Percentiles rank a stretch among this genome's conserved stretches.
Evolutionary conservation across 2,888 invertebrate species (phyloP).

Genomic region (Agrotis clavis): DNA sequence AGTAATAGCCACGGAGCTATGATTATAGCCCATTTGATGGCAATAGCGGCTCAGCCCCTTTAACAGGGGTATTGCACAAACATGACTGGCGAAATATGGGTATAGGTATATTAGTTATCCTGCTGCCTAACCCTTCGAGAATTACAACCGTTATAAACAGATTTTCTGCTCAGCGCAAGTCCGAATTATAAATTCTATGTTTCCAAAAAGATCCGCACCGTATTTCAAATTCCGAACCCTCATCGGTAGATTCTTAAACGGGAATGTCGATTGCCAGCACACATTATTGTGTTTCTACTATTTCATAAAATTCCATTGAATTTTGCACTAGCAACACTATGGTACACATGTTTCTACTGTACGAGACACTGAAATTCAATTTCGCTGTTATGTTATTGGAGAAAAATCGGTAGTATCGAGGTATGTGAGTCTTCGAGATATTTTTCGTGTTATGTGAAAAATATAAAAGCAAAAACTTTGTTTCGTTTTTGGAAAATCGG

Average conservation of each 20-base stretch:
- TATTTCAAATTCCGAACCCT: slow-evolving; percentile 68
- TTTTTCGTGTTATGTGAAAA: slow-evolving; percentile 18
- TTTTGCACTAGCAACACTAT: slow-evolving; percentile 26
- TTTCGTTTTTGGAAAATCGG: background rate
- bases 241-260: slow-evolving; percentile 69
- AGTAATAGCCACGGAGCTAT: no score
- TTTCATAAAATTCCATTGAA: slow-evolving; percentile 52
- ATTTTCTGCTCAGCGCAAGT: background rate
- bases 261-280: slow-evolving; percentile 59
- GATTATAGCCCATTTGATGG: no score
- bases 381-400: slow-evolving; percentile 37
- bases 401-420: slow-evolving; percentile 3
- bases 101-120: no score
- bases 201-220: slow-evolving; percentile 40
- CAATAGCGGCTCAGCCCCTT: no score
- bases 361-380: slow-evolving; percentile 43
- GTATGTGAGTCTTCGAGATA: slow-evolving; percentile 2
- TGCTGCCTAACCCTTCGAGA: no score
- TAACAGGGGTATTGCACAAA: no score
- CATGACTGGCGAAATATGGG: no score
- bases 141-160: no score
- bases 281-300: slow-evolving; percentile 58
- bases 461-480: background rate
- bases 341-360: slow-evolving; percentile 12
- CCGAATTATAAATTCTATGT: slow-evolving; percentile 47